These are phyloP conservation scores for Drosophila athabasca DNA, from an alignment of 1,140 invertebrate genomes.

Conservation along the genomic window DNA sequence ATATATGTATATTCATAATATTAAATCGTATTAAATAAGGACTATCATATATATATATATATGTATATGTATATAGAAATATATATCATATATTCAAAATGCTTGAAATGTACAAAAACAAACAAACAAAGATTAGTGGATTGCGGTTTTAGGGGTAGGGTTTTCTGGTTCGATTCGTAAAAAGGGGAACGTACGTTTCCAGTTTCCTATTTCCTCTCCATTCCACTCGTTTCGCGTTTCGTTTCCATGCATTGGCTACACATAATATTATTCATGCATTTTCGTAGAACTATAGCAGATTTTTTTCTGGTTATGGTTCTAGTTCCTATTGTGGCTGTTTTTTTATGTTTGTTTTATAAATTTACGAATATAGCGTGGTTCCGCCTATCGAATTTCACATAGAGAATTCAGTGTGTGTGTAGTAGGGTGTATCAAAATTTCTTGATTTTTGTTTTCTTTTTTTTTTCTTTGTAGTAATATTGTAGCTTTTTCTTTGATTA, in stretches of 20 bases:
- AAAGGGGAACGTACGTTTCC: conserved; percentile 7
- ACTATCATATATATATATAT: conserved; percentile 49
- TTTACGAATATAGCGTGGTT: conserved; percentile 31
- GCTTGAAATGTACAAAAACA: conserved; percentile 58
- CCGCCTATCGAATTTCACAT: conserved; percentile 44
- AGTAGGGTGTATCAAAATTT: background rate
- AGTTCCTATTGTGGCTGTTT: conserved; percentile 25
- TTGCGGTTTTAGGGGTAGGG: conserved; percentile 13
- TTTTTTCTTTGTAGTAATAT: conserved; percentile 3
- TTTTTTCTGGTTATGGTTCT: background rate
- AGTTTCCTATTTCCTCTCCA: conserved; percentile 23
- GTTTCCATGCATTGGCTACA: conserved; percentile 44
- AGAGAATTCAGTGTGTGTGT: conserved; percentile 41
- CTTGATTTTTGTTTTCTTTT: background rate
- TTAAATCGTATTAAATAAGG: conserved; percentile 52
- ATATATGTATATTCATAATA: conserved; percentile 36
- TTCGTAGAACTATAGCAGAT: conserved; percentile 8
- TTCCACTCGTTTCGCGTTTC: conserved; percentile 42
- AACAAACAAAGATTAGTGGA: conserved; percentile 43
- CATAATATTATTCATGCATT: conserved; percentile 44
- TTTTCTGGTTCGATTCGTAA: conserved; percentile 9
- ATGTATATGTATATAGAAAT: conserved; percentile 40
- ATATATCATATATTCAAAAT: conserved; percentile 47
- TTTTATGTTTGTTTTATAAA: conserved; percentile 31
- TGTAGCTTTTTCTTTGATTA: conserved; percentile 12